Conservation (phyloP, 2,113 vertebrate species). For the Tragulus kanchil region DNA sequence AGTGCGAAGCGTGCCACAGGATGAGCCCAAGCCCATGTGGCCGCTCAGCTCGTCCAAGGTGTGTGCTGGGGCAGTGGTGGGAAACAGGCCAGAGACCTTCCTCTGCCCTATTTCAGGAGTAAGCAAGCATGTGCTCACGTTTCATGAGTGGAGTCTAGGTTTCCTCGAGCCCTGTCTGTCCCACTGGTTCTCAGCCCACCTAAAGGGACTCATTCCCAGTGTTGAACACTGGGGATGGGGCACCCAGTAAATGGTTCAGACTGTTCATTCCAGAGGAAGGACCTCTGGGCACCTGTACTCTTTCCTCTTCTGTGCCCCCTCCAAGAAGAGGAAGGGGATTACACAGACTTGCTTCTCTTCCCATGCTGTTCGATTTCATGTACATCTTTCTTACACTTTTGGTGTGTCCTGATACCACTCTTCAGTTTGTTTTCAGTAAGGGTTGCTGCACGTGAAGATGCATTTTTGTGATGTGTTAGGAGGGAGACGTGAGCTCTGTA, state of each 20-base stretch:
- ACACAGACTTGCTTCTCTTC: background rate
- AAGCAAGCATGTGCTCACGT: background rate
- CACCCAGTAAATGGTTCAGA: background rate
- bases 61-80: background rate
- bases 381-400: background rate
- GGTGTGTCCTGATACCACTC: background rate
- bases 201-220: background rate
- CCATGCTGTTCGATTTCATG: fast-evolving
- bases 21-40: background rate
- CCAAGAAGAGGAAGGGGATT: background rate
- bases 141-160: background rate
- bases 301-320: background rate
- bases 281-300: background rate
- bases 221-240: background rate
- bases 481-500: background rate
- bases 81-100: background rate
- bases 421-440: background rate
- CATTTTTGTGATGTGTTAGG: background rate
- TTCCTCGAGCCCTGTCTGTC: background rate
- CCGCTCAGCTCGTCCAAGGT: background rate
- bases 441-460: background rate
- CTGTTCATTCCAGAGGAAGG: background rate
- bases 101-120: background rate
- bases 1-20: background rate
- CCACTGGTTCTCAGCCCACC: background rate